Evolutionary conservation across 2,888 invertebrate genomes (phyloP), one percentile per base, ranked within the genome.

Genomic region (Drosophila buzzatii): DNA sequence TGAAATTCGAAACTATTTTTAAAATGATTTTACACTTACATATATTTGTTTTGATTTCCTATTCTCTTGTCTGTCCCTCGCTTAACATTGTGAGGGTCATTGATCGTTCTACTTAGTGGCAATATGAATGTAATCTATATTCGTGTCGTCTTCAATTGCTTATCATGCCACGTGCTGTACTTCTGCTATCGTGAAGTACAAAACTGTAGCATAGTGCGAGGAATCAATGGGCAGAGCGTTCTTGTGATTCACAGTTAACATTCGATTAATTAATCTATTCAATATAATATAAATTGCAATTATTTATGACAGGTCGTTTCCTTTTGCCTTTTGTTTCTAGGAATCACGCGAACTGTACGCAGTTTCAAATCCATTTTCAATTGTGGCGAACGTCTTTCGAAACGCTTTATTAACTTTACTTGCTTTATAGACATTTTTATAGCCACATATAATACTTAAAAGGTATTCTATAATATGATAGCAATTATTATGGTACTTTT

Each of bases 161-260:
- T 62, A 65, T 70, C 58, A 31, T 10, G 14, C 65, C 74, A 47
- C 61, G 57, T 74, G 58, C 35, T 52, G 27, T n/a, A 23, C 3
- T 44, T 20, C 23, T 6, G 35, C 42, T 20, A 18, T 10, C n/a
- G 52, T 9, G 6, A 12, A n/a, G 37, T 37, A 10, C 42, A 41
- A 16, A 23, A 23, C 4, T 27, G 0, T 16, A 20, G 14, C 16
- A 59, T 37, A 44, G 10, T 39, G 35, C 10, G 27, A 45, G 14
- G 53, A 16, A 44, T 51, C 45, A 52, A 45, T 69, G 33, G 47
- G 45, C 62, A 61, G 5, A 33, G 8, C n/a, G 1, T 2, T 3
- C 6, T 8, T 12, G 31, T 68, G 72, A 76, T 23, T 68, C 72
- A 72, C 37, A 44, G 14, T 39, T 10, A 6, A 3, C 39, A 12